Evolutionary conservation across 1,140 invertebrate genomes (phyloP), one percentile per base, ranked within the genome.

Genomic region (Idris sp.): DNA sequence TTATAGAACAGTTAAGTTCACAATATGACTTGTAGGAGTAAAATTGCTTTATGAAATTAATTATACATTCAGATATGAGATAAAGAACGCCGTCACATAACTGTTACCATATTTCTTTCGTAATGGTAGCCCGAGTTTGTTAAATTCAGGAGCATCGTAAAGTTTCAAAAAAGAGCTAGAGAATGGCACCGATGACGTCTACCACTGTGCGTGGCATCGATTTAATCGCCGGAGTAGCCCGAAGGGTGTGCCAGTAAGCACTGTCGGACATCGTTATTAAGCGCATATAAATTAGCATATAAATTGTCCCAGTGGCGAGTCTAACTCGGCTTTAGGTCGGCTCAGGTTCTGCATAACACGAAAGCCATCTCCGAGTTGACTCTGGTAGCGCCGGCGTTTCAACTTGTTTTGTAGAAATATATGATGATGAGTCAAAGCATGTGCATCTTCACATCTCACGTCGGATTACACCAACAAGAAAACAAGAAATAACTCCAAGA

Each of bases 221-320:
- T 77, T 77, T 73, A 73, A 77, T 74, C 68, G 59, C 51, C 58
- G 13, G 76, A 76, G 67, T 73, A 71, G 81, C 75, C 84, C 78
- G 78, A 77, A 82, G 82, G 84, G 80, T 82, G 84, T 85, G 84
- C 82, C 84, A 79, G 83, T 86, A 84, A 86, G 81, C 81, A 83
- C 80, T 82, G 84, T 84, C 77, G 83, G 84, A 87, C 84, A 87
- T 87, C 83, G 84, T 86, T 87, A 87, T 87, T 87, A 87, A 87
- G 81, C 85, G 85, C 82, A 86, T 86, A 87, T 86, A 86, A 86
- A 87, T 87, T 87, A 86, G 84, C 86, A 87, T 87, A 87, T 87
- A 87, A 87, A 87, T 87, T 87, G 85, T 81, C 68, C 56, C 68
- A 44, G 36, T 64, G 69, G 64, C 67, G 59, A 49, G 58, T 71